A percentile compares a stretch with the other conserved stretches of the same genome.
Evolutionary conservation across 2,113 vertebrate species (phyloP).

Genomic region (Clarias gariepinus): DNA sequence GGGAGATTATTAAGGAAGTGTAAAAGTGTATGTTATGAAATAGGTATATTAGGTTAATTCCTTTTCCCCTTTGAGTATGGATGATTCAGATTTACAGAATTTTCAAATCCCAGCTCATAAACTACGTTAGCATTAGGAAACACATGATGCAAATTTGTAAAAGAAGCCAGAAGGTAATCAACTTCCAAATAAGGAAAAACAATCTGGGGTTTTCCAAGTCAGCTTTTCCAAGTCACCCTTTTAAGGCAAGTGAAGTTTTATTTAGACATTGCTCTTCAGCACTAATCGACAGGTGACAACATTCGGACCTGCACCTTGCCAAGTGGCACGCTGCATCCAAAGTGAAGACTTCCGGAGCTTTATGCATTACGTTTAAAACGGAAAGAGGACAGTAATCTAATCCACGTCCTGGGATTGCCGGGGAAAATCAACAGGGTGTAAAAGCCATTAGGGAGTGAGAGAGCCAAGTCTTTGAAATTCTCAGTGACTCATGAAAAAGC

Average conservation of each 20-base stretch:
- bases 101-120: neutral
- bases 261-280: conserved; percentile 40
- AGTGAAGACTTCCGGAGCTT: conserved; percentile 33
- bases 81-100: neutral
- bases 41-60: neutral
- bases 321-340: conserved; percentile 27
- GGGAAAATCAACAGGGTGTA: conserved; percentile 51
- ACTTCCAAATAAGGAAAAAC: conserved; percentile 10
- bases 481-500: conserved; percentile 28
- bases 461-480: conserved; percentile 29
- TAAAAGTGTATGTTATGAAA: neutral
- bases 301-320: conserved; percentile 8
- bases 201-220: neutral
- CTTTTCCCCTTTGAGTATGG: neutral
- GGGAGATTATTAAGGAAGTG: neutral
- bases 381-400: conserved; percentile 45
- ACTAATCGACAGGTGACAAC: conserved; percentile 13
- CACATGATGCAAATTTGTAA: neutral
- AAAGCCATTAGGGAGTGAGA: conserved; percentile 52
- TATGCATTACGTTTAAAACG: neutral
- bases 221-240: neutral
- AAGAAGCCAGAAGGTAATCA: neutral
- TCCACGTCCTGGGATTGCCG: conserved; percentile 41
- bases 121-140: neutral
- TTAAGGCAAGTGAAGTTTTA: conserved; percentile 29